phyloP scores from a whole-genome alignment of 2,888 invertebrate genomes.

The Rapana venosa region DNA sequence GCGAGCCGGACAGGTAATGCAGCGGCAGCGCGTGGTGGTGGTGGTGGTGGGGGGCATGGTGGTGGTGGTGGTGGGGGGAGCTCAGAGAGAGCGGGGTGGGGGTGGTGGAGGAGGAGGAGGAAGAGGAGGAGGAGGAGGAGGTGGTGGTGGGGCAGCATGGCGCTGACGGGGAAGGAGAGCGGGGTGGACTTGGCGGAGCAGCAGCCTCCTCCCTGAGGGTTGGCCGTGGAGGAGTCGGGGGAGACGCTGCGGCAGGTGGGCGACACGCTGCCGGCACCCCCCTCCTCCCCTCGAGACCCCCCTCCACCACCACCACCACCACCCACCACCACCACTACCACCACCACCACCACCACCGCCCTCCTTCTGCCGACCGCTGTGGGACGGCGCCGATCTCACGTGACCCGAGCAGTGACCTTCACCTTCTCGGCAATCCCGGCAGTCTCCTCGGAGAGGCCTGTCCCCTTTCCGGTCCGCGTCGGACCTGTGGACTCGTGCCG shows the following conservation, averaged over 20 bases:
- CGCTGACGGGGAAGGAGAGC: slow-evolving; percentile 54
- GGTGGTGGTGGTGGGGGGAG: slow-evolving; percentile 26
- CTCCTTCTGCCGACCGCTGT: neutral
- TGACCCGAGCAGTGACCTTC: slow-evolving; percentile 20
- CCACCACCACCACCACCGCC: neutral
- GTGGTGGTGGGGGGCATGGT: slow-evolving; percentile 11
- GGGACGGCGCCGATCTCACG: neutral
- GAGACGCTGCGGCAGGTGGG: slow-evolving; percentile 46
- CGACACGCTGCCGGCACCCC: slow-evolving; percentile 9
- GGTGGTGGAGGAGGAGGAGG: neutral
- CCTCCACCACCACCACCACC: neutral
- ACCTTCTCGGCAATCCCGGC: slow-evolving; percentile 2
- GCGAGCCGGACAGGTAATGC: slow-evolving; percentile 40
- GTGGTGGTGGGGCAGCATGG: slow-evolving; percentile 39
- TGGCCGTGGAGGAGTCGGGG: slow-evolving; percentile 49
- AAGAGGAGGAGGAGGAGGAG: neutral
- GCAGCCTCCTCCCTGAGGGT: slow-evolving; percentile 41
- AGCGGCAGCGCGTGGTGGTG: slow-evolving; percentile 38
- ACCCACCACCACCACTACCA: neutral
- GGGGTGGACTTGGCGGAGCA: slow-evolving; percentile 42
- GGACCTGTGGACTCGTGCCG: neutral
- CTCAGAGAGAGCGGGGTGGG: slow-evolving; percentile 51
- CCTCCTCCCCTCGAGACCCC: neutral
- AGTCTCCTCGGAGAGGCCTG: neutral
- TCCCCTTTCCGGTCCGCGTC: slow-evolving; percentile 5